A percentile compares a stretch with the other conserved stretches of the same genome.
phyloP scores from a whole-genome alignment of 2,113 vertebrate species.

The Eptesicus fuscus region DNA sequence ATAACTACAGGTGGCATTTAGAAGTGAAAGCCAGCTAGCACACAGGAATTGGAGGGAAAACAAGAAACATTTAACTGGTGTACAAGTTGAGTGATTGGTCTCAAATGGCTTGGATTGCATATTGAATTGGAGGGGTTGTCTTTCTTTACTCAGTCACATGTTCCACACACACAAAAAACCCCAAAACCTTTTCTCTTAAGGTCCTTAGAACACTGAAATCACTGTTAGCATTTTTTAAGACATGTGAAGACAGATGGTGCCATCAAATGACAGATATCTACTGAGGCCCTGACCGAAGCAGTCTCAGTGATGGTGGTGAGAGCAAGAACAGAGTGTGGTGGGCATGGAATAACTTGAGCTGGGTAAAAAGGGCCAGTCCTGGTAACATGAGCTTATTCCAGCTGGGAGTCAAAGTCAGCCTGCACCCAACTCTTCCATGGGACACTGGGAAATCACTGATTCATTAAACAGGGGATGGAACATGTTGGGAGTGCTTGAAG shows the following conservation, averaged over 20 bases:
- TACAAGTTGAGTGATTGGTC: background rate
- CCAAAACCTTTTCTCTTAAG: constrained; percentile 44
- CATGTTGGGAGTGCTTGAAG: background rate
- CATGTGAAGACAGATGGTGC: constrained; percentile 49
- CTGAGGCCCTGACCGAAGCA: constrained; percentile 61
- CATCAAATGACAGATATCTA: constrained; percentile 58
- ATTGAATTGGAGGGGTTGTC: background rate
- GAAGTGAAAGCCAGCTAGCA: background rate
- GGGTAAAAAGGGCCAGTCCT: constrained; percentile 3
- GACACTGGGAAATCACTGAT: background rate
- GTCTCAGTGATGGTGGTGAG: constrained; percentile 26
- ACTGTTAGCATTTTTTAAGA: constrained; percentile 68
- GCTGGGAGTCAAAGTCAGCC: background rate
- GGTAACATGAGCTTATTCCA: background rate
- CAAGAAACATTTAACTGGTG: background rate
- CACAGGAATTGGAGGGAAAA: background rate
- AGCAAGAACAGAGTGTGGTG: constrained; percentile 54
- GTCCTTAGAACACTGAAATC: constrained; percentile 44
- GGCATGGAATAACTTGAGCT: constrained; percentile 18
- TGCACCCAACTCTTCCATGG: background rate
- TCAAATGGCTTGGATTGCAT: background rate
- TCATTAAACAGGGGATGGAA: background rate
- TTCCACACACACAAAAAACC: background rate
- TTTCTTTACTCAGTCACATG: background rate
- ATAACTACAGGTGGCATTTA: background rate